Evolutionary conservation across 2,797 vertebrate species (phyloP), one percentile per base, ranked within the genome.

Genomic region (Poecilia wingei): DNA sequence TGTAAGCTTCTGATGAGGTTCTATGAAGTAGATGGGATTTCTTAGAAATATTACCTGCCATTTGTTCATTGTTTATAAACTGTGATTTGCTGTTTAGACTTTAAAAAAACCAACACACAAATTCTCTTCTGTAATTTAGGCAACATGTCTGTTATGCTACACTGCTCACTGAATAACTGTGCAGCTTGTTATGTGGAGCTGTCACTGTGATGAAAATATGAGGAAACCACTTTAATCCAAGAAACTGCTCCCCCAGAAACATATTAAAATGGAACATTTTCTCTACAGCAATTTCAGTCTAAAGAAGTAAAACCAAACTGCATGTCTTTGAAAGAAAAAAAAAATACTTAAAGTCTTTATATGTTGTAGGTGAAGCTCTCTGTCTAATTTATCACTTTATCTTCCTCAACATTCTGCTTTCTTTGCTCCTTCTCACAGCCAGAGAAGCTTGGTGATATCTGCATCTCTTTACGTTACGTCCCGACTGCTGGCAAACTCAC

Each of bases 361-460:
- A 8, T 76, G 7, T 49, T 72, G 3, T 13, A 36, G 4, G 22
- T 20, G 3, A 83, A 69, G 14, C 16, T 82, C 33, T 75, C 68
- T 68, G 12, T 68, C 36, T 61, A 41, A 12, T 68, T 25, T 41
- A 5, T 68, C 20, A 59, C n/a, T 28, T 64, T 8, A 36, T 69
- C 39, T 14, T 66, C 49, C 82, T 77, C 83, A 85, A 86, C 53
- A 68, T 75, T 68, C 39, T 78, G 55, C 53, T 51, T 74, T 49
- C 53, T 57, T 64, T 46, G 12, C 16, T 74, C 72, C 46, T 78
- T 59, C 43, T 53, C 74, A 74, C 85, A 90, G 98, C 98, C 97
- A 0, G 98, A 99, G 94, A 99, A 99, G 93, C 95, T 99, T 78
- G 98, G 98, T 10, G 98, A 99, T 88, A 99, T 99, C 94, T 99